Conservation (phyloP, 1,140 invertebrate genomes). For the Diorhabda sublineata region DNA sequence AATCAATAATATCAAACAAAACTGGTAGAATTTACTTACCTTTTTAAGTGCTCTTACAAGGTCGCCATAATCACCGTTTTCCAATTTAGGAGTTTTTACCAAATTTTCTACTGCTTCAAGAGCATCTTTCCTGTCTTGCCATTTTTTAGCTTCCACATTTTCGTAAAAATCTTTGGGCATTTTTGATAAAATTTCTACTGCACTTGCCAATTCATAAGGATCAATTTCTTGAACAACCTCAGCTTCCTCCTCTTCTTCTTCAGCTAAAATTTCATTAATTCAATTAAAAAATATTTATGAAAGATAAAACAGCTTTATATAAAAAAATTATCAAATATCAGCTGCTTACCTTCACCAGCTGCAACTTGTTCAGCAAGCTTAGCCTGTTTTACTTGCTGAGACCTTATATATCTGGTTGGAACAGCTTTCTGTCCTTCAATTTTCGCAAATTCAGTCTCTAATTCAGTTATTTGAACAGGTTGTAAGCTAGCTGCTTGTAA, state of each 20-base stretch:
- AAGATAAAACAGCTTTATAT: neutral
- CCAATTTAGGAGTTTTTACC: slow-evolving; percentile 77
- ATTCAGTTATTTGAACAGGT: slow-evolving; percentile 82
- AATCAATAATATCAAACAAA: no score
- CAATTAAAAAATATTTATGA: no score
- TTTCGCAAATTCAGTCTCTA: slow-evolving; percentile 85
- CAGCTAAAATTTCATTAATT: slow-evolving; percentile 19
- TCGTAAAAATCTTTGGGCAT: slow-evolving; percentile 95
- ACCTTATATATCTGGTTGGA: slow-evolving; percentile 78
- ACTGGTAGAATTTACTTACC: slow-evolving; percentile 51
- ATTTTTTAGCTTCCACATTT: slow-evolving; percentile 94
- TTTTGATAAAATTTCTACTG: slow-evolving; percentile 89
- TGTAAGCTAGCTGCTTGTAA: slow-evolving; percentile 69
- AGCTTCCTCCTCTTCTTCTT: slow-evolving; percentile 49
- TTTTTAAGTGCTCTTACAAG: slow-evolving; percentile 85
- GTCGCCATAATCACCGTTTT: slow-evolving; percentile 90
- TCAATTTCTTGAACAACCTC: slow-evolving; percentile 72
- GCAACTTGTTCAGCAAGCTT: slow-evolving; percentile 53
- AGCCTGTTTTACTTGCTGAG: slow-evolving; percentile 79
- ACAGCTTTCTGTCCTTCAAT: slow-evolving; percentile 64
- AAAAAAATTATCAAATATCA: slow-evolving; percentile 12
- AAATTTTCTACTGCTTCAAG: slow-evolving; percentile 77
- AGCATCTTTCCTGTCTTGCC: slow-evolving; percentile 93
- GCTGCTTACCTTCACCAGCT: slow-evolving; percentile 25
- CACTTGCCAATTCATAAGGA: slow-evolving; percentile 84